These are phyloP conservation scores for Ciconia boyciana DNA, from an alignment of 2,113 vertebrate genomes.

Conservation along the genomic window DNA sequence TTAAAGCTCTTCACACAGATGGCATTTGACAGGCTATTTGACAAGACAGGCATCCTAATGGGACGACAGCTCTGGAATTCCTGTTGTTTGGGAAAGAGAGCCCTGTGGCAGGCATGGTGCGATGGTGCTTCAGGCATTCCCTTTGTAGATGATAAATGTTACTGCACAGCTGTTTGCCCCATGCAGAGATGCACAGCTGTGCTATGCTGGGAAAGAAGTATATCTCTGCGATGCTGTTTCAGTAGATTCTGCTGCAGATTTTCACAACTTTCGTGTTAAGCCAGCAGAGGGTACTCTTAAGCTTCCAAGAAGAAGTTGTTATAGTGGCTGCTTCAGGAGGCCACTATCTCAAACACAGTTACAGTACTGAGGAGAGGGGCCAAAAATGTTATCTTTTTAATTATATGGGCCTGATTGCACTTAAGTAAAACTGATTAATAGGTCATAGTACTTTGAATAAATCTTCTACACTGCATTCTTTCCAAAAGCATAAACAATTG, in stretches of 20 bases:
- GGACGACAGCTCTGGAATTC: neutral
- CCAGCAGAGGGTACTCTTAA: constrained; percentile 55
- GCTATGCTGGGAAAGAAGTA: neutral
- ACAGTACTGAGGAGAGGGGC: neutral
- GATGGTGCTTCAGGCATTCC: neutral
- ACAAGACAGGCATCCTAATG: neutral
- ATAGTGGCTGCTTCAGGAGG: neutral
- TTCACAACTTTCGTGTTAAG: neutral
- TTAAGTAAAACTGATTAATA: neutral
- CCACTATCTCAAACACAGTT: neutral
- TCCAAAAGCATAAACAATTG: neutral
- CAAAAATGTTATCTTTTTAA: neutral
- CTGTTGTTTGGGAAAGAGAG: neutral
- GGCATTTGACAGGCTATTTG: neutral
- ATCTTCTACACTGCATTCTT: neutral
- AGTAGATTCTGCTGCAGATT: neutral
- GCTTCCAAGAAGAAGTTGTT: neutral
- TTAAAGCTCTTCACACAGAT: neutral
- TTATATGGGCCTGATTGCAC: neutral
- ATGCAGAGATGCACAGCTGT: neutral
- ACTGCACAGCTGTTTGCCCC: neutral
- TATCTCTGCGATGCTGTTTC: neutral
- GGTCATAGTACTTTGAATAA: neutral
- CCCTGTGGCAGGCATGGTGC: neutral
- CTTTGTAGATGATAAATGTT: constrained; percentile 6